Evolutionary conservation across 2,113 vertebrate species (phyloP).

Genomic region (Ciconia stormi): DNA sequence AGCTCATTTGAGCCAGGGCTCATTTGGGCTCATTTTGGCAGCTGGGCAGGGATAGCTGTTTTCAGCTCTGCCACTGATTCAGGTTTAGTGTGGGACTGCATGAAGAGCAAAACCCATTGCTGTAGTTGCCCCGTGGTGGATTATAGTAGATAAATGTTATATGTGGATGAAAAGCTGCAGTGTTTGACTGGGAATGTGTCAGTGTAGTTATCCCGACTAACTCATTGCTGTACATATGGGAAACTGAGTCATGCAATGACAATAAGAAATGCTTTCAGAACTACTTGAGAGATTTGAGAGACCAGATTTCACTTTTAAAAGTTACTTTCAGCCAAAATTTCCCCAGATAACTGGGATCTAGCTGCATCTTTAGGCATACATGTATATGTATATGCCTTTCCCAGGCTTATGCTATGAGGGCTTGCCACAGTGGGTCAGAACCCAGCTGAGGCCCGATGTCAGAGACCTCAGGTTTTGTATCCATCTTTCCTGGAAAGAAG

Average conservation of each 20-base stretch:
- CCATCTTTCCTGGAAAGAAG: slow-evolving; percentile 11
- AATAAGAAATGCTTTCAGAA: background rate
- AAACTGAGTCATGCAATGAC: background rate
- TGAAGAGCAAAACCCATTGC: background rate
- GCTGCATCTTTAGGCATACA: background rate
- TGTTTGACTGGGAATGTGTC: background rate
- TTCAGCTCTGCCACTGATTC: background rate
- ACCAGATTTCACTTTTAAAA: background rate
- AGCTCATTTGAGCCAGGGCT: background rate
- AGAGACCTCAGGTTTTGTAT: background rate
- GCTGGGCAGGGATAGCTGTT: background rate
- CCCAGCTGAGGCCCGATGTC: background rate
- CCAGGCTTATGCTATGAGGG: background rate
- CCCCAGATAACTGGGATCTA: background rate
- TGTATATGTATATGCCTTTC: background rate
- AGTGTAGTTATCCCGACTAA: background rate
- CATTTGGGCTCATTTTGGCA: background rate
- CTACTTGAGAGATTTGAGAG: background rate
- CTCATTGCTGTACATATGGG: background rate
- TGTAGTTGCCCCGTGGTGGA: background rate
- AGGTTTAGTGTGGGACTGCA: background rate
- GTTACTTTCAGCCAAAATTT: background rate
- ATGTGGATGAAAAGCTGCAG: background rate
- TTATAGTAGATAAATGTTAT: background rate
- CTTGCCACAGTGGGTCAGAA: background rate